Percentiles rank a stretch among this genome's conserved stretches.
phyloP scores from a whole-genome alignment of 2,888 invertebrate genomes.

The Adelognathus sp. region DNA sequence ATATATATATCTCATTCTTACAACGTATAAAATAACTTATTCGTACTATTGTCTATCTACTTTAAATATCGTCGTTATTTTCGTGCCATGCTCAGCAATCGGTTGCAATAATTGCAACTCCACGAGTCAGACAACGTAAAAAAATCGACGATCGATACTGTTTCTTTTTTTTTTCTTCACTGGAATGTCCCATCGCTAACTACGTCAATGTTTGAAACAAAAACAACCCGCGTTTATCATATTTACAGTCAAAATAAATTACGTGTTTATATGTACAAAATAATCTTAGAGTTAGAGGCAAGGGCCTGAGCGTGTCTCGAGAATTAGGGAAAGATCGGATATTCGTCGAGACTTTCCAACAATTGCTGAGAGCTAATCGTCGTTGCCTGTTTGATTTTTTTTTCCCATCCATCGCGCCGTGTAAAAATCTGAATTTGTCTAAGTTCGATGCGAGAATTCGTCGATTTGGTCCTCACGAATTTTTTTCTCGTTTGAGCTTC shows the following conservation, averaged over 20 bases:
- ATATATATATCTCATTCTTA: background rate
- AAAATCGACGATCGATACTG: background rate
- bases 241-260: slow-evolving; percentile 57
- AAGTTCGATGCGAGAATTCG: slow-evolving; percentile 12
- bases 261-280: slow-evolving; percentile 56
- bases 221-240: slow-evolving; percentile 35
- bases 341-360: background rate
- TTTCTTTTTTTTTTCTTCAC: no score
- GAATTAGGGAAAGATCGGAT: background rate
- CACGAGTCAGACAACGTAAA: background rate
- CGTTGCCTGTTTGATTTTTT: slow-evolving; percentile 22
- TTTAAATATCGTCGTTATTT: background rate
- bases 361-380: background rate
- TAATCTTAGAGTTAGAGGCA: slow-evolving; percentile 53
- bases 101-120: background rate
- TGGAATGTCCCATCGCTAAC: background rate
- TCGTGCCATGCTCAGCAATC: background rate
- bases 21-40: slow-evolving; percentile 1
- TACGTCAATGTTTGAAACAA: background rate
- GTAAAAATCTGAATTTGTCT: slow-evolving; percentile 15
- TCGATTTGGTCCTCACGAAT: background rate
- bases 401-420: background rate
- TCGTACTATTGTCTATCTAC: background rate
- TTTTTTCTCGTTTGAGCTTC: background rate
- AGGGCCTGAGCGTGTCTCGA: slow-evolving; percentile 50